Evolutionary conservation across 2,113 vertebrate species (phyloP).

Genomic region (Osmerus mordax): DNA sequence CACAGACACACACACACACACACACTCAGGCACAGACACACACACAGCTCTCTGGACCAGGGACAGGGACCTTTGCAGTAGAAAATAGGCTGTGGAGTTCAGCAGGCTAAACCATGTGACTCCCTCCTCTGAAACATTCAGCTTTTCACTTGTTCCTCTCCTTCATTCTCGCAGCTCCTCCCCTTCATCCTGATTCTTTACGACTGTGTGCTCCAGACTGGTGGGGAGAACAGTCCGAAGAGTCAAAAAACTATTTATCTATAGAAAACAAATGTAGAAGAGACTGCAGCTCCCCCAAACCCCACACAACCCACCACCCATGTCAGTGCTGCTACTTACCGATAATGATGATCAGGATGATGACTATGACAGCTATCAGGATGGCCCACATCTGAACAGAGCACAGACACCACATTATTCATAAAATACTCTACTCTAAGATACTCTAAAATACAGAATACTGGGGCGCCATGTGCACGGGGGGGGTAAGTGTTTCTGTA

Average conservation of each 20-base stretch:
- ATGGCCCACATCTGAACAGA: constrained; percentile 93
- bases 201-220: constrained; percentile 65
- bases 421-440: too few species aligned
- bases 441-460: neutral
- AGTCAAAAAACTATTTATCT: neutral
- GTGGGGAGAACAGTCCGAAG: constrained; percentile 5
- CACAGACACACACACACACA: too few species aligned
- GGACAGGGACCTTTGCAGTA: constrained; percentile 40
- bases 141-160: constrained; percentile 5
- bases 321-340: constrained; percentile 75
- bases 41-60: constrained; percentile 41
- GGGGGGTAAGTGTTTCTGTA: neutral
- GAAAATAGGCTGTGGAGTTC: constrained; percentile 33
- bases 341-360: constrained; percentile 87
- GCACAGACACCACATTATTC: neutral
- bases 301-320: neutral
- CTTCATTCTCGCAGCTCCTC: constrained; percentile 20
- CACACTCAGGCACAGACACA: neutral
- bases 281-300: neutral
- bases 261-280: neutral
- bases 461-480: too few species aligned
- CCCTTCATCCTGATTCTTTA: constrained; percentile 35
- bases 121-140: constrained; percentile 29
- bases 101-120: constrained; percentile 41
- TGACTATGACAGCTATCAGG: constrained; percentile 81